phyloP scores from a whole-genome alignment of 2,888 invertebrate genomes.

The Drosophila formosana region DNA sequence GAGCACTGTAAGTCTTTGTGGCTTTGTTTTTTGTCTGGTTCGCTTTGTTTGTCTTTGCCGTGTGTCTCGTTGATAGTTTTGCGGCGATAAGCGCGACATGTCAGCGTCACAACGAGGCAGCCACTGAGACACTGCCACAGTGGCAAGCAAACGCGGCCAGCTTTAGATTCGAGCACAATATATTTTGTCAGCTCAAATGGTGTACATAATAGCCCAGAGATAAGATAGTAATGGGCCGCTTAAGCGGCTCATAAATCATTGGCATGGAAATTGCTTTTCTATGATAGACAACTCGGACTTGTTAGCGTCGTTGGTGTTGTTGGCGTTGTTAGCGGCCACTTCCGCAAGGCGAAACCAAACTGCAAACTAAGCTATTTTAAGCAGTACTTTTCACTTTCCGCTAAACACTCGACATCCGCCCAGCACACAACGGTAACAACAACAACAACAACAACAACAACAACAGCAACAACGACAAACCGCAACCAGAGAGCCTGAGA shows the following conservation, averaged over 20 bases:
- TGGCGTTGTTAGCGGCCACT: conserved; percentile 49
- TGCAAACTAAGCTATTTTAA: conserved; percentile 81
- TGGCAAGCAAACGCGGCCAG: conserved; percentile 45
- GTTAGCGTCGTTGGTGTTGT: conserved; percentile 20
- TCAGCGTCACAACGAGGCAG: conserved; percentile 66
- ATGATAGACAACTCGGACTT: conserved; percentile 78
- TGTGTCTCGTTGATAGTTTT: conserved; percentile 72
- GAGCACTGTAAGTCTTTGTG: conserved; percentile 40
- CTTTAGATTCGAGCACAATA: conserved; percentile 80
- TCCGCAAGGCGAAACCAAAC: conserved; percentile 77
- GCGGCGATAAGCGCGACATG: conserved; percentile 81
- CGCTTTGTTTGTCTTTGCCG: conserved; percentile 40
- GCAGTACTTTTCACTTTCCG: conserved; percentile 82
- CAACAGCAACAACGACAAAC: conserved; percentile 28
- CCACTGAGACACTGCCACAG: conserved; percentile 61
- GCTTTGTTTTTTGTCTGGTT: conserved; percentile 43
- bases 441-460: conserved; percentile 24
- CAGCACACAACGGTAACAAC: conserved; percentile 22
- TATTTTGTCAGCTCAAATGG: conserved; percentile 81
- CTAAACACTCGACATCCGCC: conserved; percentile 79
- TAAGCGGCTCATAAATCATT: conserved; percentile 81
- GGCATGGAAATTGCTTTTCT: conserved; percentile 82
- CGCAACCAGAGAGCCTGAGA: conserved; percentile 33
- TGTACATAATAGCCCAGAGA: conserved; percentile 78
- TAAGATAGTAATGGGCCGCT: conserved; percentile 79